Conservation (phyloP, 2,797 vertebrate genomes). For the Melanotaenia maccullochi region DNA sequence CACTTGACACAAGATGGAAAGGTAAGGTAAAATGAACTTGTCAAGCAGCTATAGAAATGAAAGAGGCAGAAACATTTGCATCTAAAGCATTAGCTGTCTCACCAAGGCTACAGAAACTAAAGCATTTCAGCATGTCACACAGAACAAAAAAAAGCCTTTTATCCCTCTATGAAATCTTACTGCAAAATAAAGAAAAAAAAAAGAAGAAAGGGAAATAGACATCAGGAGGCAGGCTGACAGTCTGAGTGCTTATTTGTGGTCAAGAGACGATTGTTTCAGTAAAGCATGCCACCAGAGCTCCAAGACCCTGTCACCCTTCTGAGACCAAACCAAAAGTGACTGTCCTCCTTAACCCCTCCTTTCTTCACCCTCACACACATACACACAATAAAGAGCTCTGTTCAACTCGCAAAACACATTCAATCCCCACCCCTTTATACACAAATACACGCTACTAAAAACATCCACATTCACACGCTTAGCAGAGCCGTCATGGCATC, state of each 20-base stretch:
- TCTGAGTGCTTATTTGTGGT: slow-evolving; percentile 62
- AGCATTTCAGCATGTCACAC: slow-evolving; percentile 72
- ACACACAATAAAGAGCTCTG: slow-evolving; percentile 38
- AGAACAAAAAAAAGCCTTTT: slow-evolving; percentile 67
- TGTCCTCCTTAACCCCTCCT: slow-evolving; percentile 64
- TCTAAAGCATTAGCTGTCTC: slow-evolving; percentile 71
- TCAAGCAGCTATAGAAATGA: slow-evolving; percentile 63
- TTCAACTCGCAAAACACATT: slow-evolving; percentile 38
- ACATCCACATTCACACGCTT: slow-evolving; percentile 64
- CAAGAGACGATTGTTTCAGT: slow-evolving; percentile 71
- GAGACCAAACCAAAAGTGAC: slow-evolving; percentile 79
- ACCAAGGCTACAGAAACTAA: slow-evolving; percentile 76
- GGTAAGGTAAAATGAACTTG: slow-evolving; percentile 71
- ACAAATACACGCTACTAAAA: slow-evolving; percentile 55
- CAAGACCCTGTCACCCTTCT: slow-evolving; percentile 76
- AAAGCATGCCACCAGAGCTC: slow-evolving; percentile 75
- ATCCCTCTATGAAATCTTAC: slow-evolving; percentile 66
- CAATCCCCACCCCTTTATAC: slow-evolving; percentile 40
- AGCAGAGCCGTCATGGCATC: slow-evolving; percentile 66
- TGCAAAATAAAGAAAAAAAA: slow-evolving; percentile 33
- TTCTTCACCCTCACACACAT: slow-evolving; percentile 4
- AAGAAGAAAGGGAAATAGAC: slow-evolving; percentile 55
- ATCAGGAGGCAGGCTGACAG: slow-evolving; percentile 59
- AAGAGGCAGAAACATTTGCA: slow-evolving; percentile 62
- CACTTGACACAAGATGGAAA: slow-evolving; percentile 65